A percentile compares a stretch with the other conserved stretches of the same genome.
Evolutionary conservation across 2,797 vertebrate species (phyloP).

Genomic region (Simalia tracyae): DNA sequence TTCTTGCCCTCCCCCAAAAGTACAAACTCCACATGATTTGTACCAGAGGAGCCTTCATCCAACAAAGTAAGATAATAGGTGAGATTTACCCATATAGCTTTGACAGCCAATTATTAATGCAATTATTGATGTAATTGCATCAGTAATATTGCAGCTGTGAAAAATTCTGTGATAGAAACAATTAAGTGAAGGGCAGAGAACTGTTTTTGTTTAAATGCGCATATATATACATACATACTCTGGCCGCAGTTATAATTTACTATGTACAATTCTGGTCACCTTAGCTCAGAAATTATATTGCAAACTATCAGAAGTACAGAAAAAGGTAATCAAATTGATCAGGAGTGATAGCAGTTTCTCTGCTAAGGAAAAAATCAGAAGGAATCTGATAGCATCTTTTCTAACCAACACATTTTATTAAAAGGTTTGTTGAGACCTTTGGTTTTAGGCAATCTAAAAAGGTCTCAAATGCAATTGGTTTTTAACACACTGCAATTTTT

Average conservation of each 20-base stretch:
- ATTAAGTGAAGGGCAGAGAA: not conserved
- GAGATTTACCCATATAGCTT: not conserved
- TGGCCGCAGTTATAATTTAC: not conserved
- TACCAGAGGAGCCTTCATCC: not conserved
- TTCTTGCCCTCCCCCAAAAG: not conserved
- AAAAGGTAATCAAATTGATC: not conserved
- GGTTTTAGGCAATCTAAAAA: not conserved
- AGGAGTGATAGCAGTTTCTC: not conserved
- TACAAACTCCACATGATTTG: not conserved
- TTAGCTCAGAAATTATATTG: not conserved
- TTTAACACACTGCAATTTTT: not conserved
- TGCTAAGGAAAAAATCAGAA: not conserved
- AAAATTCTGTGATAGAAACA: not conserved
- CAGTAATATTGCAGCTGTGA: not conserved
- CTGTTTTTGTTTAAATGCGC: not conserved
- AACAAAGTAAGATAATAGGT: too few species aligned
- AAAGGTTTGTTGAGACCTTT: not conserved
- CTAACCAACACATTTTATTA: not conserved
- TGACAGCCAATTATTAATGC: not conserved
- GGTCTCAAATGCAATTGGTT: not conserved
- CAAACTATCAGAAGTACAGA: not conserved
- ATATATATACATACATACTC: not conserved
- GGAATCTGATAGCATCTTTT: not conserved
- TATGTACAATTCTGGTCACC: not conserved
- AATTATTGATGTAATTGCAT: not conserved